A percentile compares a stretch with the other conserved stretches of the same genome.
Conservation (phyloP, 2,797 vertebrate genomes). For the Octomys mimax region DNA sequence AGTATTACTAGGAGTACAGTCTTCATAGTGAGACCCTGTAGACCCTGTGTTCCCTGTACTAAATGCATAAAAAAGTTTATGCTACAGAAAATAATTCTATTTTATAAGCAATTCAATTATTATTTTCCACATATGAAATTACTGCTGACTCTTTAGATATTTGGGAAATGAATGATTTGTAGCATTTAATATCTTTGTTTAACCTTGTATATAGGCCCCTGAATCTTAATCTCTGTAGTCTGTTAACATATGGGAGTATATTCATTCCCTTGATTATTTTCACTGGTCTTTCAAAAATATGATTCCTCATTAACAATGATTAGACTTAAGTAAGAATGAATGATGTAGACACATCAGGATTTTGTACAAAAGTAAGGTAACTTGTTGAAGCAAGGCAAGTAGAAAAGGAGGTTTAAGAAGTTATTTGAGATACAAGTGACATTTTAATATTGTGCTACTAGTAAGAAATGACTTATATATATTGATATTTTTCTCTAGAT, state of each 20-base stretch:
- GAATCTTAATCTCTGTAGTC: not conserved
- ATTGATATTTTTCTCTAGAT: not conserved
- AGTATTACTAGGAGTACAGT: too few species aligned
- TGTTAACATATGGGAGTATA: not conserved
- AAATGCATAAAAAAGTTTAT: not conserved
- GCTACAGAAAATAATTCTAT: not conserved
- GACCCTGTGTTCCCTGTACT: too few species aligned
- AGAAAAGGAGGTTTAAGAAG: not conserved
- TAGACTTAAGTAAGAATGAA: not conserved
- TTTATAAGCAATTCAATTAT: not conserved
- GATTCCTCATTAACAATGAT: not conserved
- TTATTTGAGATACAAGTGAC: not conserved
- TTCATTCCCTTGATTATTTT: not conserved
- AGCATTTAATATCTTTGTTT: not conserved
- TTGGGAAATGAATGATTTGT: not conserved
- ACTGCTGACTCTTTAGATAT: not conserved
- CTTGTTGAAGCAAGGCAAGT: not conserved
- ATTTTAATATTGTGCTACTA: not conserved
- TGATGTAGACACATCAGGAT: not conserved
- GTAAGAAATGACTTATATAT: not conserved
- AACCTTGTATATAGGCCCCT: not conserved
- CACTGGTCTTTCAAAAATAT: not conserved
- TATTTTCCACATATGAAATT: not conserved
- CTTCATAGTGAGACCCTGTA: too few species aligned
- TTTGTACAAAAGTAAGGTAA: not conserved